Conservation (phyloP, 2,113 vertebrate species). For the Panurus biarmicus region DNA sequence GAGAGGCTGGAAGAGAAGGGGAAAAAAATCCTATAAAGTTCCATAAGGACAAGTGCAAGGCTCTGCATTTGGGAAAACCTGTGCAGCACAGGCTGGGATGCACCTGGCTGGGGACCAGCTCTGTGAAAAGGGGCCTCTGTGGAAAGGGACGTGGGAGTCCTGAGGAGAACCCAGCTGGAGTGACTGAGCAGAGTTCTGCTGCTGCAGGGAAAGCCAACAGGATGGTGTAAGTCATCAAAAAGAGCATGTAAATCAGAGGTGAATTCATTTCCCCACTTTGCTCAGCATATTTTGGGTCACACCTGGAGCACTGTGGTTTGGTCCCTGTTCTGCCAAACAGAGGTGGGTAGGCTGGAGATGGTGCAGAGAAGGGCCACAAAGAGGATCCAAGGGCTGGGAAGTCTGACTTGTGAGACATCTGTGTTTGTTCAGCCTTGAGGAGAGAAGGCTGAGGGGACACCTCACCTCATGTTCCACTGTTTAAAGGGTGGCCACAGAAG, state of each 20-base stretch:
- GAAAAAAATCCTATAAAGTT: fast-evolving
- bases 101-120: neutral
- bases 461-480: too few species aligned
- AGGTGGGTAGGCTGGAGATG: neutral
- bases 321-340: neutral
- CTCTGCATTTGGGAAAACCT: neutral
- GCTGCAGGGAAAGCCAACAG: neutral
- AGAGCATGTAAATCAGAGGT: too few species aligned
- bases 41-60: neutral
- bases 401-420: neutral
- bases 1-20: neutral
- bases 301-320: neutral
- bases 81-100: neutral
- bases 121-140: neutral
- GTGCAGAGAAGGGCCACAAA: neutral
- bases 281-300: neutral
- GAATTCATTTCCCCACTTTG: too few species aligned
- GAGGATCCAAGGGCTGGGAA: neutral
- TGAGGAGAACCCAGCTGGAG: neutral
- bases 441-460: neutral
- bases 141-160: neutral
- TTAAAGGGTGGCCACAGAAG: neutral
- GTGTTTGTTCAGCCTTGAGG: neutral
- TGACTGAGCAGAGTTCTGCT: neutral
- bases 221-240: neutral